These are phyloP conservation scores for Tolmerus cingulatus DNA, from an alignment of 2,888 invertebrate genomes.

Conservation along the genomic window DNA sequence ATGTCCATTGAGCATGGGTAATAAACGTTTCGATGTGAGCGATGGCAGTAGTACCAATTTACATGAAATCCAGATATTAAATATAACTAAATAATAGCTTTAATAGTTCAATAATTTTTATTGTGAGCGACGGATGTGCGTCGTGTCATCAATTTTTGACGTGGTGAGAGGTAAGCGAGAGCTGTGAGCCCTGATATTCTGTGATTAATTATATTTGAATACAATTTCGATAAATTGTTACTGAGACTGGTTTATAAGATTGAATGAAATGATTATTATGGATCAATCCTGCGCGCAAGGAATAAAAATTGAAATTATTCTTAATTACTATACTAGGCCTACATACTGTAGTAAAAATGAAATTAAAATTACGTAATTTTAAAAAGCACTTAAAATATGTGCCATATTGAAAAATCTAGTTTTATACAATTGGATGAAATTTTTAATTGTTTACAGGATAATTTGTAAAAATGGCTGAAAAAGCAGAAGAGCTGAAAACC, in stretches of 20 bases:
- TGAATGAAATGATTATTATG: too few relatives aligned
- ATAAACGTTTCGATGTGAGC: too few relatives aligned
- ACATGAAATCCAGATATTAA: too few relatives aligned
- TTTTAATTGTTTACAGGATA: neutral
- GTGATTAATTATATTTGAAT: neutral
- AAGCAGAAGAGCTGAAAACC: constrained; percentile 53
- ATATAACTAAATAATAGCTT: neutral
- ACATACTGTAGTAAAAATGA: too few relatives aligned
- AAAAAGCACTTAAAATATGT: too few relatives aligned
- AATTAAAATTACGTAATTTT: too few relatives aligned
- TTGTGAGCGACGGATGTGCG: neutral
- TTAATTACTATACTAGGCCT: too few relatives aligned
- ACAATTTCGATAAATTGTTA: neutral
- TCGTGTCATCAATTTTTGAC: neutral
- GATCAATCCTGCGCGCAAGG: too few relatives aligned
- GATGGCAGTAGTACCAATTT: too few relatives aligned
- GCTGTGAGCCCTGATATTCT: neutral
- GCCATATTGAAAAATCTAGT: neutral
- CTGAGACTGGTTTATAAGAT: too few relatives aligned
- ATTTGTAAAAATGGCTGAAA: constrained; percentile 49
- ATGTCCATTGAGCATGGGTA: too few relatives aligned
- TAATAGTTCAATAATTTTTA: neutral
- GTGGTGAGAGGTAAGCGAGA: neutral
- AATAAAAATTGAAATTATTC: too few relatives aligned
- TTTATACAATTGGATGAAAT: neutral